Evolutionary conservation across 1,140 invertebrate species (phyloP).

Genomic region (Drosophila ohnishii): DNA sequence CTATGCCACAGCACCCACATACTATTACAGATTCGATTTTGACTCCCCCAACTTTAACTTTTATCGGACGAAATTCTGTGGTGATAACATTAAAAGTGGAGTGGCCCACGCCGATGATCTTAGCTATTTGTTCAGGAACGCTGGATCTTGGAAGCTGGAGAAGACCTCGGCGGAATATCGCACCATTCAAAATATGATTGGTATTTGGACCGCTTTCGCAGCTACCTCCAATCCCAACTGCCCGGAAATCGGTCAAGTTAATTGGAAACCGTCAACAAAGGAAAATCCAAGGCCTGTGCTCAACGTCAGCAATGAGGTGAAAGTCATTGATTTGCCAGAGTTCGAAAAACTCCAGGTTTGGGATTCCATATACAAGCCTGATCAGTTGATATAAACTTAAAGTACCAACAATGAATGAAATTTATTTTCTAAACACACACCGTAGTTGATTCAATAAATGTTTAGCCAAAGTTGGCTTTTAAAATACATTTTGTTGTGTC

Average conservation of each 20-base stretch:
- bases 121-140: conserved; percentile 85
- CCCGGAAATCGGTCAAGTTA: conserved; percentile 37
- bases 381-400: conserved; percentile 23
- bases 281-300: conserved; percentile 59
- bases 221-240: conserved; percentile 78
- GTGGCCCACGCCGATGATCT: conserved; percentile 87
- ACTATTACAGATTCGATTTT: conserved; percentile 83
- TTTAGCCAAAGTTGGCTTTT: not conserved
- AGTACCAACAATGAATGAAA: not conserved
- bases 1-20: conserved; percentile 80
- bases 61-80: conserved; percentile 73
- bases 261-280: conserved; percentile 70
- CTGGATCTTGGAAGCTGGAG: conserved; percentile 80
- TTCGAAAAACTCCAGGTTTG: conserved; percentile 82
- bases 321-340: conserved; percentile 80
- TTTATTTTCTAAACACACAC: not conserved
- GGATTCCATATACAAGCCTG: conserved; percentile 71
- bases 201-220: conserved; percentile 83
- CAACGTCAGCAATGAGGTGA: conserved; percentile 81
- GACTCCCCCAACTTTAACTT: conserved; percentile 79
- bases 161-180: conserved; percentile 64
- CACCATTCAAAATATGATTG: conserved; percentile 77
- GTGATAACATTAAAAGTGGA: conserved; percentile 57
- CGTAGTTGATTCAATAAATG: not conserved
- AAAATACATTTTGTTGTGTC: not conserved